These are phyloP conservation scores for Drosophila paranaensis DNA, from an alignment of 2,888 invertebrate genomes.

Conservation along the genomic window DNA sequence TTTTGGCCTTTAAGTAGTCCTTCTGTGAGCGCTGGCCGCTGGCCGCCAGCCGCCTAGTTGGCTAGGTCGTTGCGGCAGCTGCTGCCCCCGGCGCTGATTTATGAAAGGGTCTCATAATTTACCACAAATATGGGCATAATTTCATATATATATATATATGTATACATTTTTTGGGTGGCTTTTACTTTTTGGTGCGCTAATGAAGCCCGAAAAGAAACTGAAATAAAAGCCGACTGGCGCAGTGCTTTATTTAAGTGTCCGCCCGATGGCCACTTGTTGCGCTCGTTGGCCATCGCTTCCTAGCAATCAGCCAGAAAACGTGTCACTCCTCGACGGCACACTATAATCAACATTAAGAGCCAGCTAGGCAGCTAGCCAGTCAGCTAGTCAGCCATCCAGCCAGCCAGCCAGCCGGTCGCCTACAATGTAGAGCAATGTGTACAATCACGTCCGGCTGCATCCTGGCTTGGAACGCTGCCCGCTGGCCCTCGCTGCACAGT, in stretches of 20 bases:
- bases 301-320: slow-evolving; percentile 76
- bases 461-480: slow-evolving; percentile 28
- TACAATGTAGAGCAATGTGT: slow-evolving; percentile 73
- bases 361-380: not conserved
- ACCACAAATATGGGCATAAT: slow-evolving; percentile 82
- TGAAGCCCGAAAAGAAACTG: slow-evolving; percentile 54
- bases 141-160: slow-evolving; percentile 13
- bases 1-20: slow-evolving; percentile 56
- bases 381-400: slow-evolving; percentile 29
- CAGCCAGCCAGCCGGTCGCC: slow-evolving; percentile 40
- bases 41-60: slow-evolving; percentile 25
- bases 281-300: slow-evolving; percentile 55
- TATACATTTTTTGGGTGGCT: slow-evolving; percentile 61
- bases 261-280: slow-evolving; percentile 72
- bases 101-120: slow-evolving; percentile 82
- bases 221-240: slow-evolving; percentile 19
- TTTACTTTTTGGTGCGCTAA: slow-evolving; percentile 70
- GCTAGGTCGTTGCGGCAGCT: slow-evolving; percentile 58
- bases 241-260: slow-evolving; percentile 67
- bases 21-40: slow-evolving; percentile 40
- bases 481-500: slow-evolving; percentile 40
- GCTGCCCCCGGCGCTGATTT: slow-evolving; percentile 63
- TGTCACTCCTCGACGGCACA: slow-evolving; percentile 62
- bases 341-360: slow-evolving; percentile 74
- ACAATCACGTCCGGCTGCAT: slow-evolving; percentile 70